phyloP scores from a whole-genome alignment of 1,140 invertebrate genomes.

The Bathynomus jamesi region DNA sequence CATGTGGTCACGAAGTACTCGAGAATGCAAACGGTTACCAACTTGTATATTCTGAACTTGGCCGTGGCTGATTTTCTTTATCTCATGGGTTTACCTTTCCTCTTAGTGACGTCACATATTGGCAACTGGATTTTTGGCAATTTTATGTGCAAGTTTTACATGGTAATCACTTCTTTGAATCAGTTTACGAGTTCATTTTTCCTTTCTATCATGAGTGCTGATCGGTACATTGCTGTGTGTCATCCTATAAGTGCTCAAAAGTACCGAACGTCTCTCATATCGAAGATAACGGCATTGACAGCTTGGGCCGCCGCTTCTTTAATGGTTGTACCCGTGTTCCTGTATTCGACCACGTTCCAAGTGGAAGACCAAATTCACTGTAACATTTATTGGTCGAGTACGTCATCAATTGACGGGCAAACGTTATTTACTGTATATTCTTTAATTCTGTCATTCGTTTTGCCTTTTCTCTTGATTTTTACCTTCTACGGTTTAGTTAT shows the following conservation, averaged over 20 bases:
- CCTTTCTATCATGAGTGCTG: slow-evolving; percentile 88
- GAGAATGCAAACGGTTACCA: slow-evolving; percentile 96
- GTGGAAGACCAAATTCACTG: slow-evolving; percentile 57
- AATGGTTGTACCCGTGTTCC: slow-evolving; percentile 83
- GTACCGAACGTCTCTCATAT: slow-evolving; percentile 74
- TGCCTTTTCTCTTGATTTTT: slow-evolving; percentile 82
- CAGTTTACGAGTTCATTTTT: slow-evolving; percentile 91
- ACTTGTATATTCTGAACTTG: slow-evolving; percentile 91
- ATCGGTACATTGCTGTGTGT: slow-evolving; percentile 90
- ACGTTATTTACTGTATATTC: slow-evolving; percentile 80
- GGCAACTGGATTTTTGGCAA: slow-evolving; percentile 85
- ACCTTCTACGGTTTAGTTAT: slow-evolving; percentile 95
- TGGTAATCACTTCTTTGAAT: slow-evolving; percentile 88
- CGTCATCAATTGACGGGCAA: slow-evolving; percentile 49
- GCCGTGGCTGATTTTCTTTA: slow-evolving; percentile 94
- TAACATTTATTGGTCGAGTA: slow-evolving; percentile 71
- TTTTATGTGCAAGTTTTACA: slow-evolving; percentile 82
- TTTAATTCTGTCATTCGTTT: slow-evolving; percentile 82
- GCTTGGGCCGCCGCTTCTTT: slow-evolving; percentile 76
- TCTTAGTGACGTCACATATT: slow-evolving; percentile 75
- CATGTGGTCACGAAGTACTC: slow-evolving; percentile 86
- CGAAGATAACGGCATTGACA: slow-evolving; percentile 67
- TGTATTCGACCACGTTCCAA: slow-evolving; percentile 57
- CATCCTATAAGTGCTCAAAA: slow-evolving; percentile 83
- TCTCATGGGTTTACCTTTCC: slow-evolving; percentile 82